These are phyloP conservation scores for Ochropleura plecta DNA, from an alignment of 2,888 invertebrate genomes.

Conservation along the genomic window DNA sequence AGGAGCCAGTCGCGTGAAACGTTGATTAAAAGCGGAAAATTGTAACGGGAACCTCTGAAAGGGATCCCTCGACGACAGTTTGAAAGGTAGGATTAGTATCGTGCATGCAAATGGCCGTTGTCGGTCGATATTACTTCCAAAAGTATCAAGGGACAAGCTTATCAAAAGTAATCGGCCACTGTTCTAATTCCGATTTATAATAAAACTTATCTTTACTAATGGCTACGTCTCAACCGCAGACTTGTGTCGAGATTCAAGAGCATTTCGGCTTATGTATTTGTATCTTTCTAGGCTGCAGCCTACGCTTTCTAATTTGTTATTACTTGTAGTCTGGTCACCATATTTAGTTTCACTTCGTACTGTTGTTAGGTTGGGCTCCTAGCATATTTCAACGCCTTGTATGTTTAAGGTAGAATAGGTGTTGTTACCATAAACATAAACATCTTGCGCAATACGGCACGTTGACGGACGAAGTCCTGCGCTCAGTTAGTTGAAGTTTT, in stretches of 20 bases:
- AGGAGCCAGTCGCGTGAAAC: slow-evolving; percentile 19
- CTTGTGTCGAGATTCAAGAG: slow-evolving; percentile 36
- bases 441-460: slow-evolving; percentile 25
- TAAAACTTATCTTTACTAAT: slow-evolving; percentile 32
- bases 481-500: slow-evolving; percentile 16
- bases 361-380: not conserved
- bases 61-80: slow-evolving; percentile 23
- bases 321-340: slow-evolving; percentile 14
- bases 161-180: slow-evolving; percentile 23
- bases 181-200: slow-evolving; percentile 18
- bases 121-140: slow-evolving; percentile 23
- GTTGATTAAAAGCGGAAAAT: slow-evolving; percentile 45
- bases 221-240: slow-evolving; percentile 25
- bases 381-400: not conserved
- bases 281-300: slow-evolving; percentile 20
- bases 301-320: slow-evolving; percentile 39
- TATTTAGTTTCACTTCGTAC: slow-evolving; percentile 19
- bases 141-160: slow-evolving; percentile 18
- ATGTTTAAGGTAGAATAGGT: not conserved
- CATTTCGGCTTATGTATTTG: slow-evolving; percentile 20
- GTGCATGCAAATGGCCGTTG: slow-evolving; percentile 14
- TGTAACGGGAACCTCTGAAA: slow-evolving; percentile 21
- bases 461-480: slow-evolving; percentile 10
- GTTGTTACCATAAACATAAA: not conserved
- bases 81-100: slow-evolving; percentile 32